Evolutionary conservation across 2,797 vertebrate species (phyloP).

Genomic region (Mormyrus proboscirostris): DNA sequence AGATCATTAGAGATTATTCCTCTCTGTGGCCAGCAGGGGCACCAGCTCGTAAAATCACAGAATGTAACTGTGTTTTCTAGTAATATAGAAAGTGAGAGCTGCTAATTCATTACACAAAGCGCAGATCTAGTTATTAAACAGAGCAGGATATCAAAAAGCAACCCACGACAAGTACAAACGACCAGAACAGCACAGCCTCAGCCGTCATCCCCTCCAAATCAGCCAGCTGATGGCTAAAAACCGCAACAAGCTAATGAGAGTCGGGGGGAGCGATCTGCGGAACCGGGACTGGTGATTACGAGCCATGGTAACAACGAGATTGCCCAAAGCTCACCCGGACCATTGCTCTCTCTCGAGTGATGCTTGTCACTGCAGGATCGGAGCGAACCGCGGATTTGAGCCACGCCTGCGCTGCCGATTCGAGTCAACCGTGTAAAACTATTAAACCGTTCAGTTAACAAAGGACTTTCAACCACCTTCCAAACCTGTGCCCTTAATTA

Average conservation of each 20-base stretch:
- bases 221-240: neutral
- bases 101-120: neutral
- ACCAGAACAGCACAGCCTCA: neutral
- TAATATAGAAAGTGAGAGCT: neutral
- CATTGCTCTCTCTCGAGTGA: neutral
- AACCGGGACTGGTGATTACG: neutral
- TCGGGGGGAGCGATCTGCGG: neutral
- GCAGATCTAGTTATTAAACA: neutral
- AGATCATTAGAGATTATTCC: neutral
- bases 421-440: neutral
- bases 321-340: neutral
- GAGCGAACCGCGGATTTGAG: neutral
- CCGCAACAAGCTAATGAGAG: neutral
- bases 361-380: neutral
- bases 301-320: neutral
- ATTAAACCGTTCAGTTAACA: neutral
- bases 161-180: neutral
- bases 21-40: neutral
- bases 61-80: neutral
- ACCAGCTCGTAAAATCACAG: neutral
- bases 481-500: neutral
- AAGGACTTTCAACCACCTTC: neutral
- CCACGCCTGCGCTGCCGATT: neutral
- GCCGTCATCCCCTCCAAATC: neutral
- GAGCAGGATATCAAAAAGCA: neutral